Evolutionary conservation across 1,140 invertebrate species (phyloP), one percentile per base, ranked within the genome.

Genomic region (Papilio machaon): DNA sequence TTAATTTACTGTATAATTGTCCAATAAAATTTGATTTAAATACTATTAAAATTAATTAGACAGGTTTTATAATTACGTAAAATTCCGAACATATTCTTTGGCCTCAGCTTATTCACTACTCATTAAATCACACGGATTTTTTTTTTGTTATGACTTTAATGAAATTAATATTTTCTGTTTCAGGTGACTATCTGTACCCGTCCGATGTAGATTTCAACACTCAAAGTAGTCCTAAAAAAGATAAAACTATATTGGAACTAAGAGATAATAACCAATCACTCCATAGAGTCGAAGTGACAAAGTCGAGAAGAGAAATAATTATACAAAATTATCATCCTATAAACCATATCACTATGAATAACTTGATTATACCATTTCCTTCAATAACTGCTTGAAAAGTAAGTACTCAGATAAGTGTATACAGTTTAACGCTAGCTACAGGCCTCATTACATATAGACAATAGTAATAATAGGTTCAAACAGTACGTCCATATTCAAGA

Each of bases 181-280:
- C 87, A 94, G 93, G 92, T 85, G 92, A 94, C 82, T 85, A 94
- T 60, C 85, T 91, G 9, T 94, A 93, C 79, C 91, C 92, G 81
- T 80, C 88, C 85, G 85, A 85, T 87, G 84, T 93, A 93, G 90
- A 93, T 82, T 89, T 89, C 80, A 89, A 89, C 76, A 80, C 83
- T 23, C 82, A 82, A 80, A 77, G 78, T 64, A 83, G 82, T 23
- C 64, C 82, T 46, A 81, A 82, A 82, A 86, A 85, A 85, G 86
- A 90, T 52, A 89, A 90, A 85, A 88, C 89, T 73, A 70, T 88
- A 82, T 75, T 84, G 80, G 88, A 94, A 83, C 82, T 93, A 73
- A 85, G 91, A 86, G 85, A 89, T 64, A 80, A 60, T 46, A 83
- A 82, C 75, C 80, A 84, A 35, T 76, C 80, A n/a, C 43, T 91